These are phyloP conservation scores for Lysandra coridon DNA, from an alignment of 2,888 invertebrate genomes.

Conservation along the genomic window DNA sequence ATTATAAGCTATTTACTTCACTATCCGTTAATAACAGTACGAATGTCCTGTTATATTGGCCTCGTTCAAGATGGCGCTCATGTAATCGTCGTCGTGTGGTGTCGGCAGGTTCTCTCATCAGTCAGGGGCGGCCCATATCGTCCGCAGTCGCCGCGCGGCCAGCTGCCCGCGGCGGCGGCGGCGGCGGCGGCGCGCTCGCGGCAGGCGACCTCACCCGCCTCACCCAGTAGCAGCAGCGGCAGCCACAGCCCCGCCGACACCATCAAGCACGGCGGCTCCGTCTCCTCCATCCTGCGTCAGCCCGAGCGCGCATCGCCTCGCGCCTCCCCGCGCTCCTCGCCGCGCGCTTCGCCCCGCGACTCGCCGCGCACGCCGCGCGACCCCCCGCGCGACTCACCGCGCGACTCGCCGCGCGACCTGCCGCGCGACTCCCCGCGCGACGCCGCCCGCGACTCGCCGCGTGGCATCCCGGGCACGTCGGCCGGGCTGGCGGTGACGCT, in stretches of 20 bases:
- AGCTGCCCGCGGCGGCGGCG: slow-evolving; percentile 73
- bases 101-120: slow-evolving; percentile 83
- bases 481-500: slow-evolving; percentile 83
- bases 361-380: slow-evolving; percentile 68
- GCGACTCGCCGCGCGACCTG: slow-evolving; percentile 49
- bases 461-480: slow-evolving; percentile 80
- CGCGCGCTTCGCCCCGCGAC: slow-evolving; percentile 68
- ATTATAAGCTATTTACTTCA: too few species aligned
- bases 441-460: slow-evolving; percentile 79
- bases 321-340: slow-evolving; percentile 60
- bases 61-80: background rate
- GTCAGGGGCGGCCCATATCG: slow-evolving; percentile 86
- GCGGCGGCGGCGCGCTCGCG: slow-evolving; percentile 71
- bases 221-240: slow-evolving; percentile 92
- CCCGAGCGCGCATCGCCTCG: slow-evolving; percentile 68
- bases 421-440: slow-evolving; percentile 61
- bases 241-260: slow-evolving; percentile 90
- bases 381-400: slow-evolving; percentile 52
- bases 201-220: slow-evolving; percentile 86
- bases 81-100: background rate
- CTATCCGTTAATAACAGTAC: background rate
- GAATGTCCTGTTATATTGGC: background rate
- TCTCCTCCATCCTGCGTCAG: slow-evolving; percentile 70
- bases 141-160: slow-evolving; percentile 85
- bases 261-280: slow-evolving; percentile 82